Evolutionary conservation across 2,888 invertebrate species (phyloP).

Genomic region (Aporophyla lueneburgensis): DNA sequence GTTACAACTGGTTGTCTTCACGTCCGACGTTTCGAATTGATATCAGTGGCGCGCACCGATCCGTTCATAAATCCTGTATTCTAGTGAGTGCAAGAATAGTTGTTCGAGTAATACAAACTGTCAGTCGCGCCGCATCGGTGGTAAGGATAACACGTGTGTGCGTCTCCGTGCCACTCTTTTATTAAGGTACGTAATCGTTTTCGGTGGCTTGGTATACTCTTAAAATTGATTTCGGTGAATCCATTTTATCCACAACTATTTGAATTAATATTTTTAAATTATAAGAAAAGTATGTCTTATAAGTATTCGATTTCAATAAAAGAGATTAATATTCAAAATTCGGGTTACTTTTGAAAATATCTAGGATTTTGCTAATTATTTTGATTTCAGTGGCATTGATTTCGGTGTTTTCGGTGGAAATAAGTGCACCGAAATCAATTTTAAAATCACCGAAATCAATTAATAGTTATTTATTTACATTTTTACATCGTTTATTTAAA

Average conservation of each 20-base stretch:
- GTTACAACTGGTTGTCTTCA: constrained; percentile 1
- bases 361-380: background rate
- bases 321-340: background rate
- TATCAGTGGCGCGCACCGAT: too few species aligned
- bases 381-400: constrained; percentile 3
- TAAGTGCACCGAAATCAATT: background rate
- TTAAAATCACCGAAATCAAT: constrained; percentile 8
- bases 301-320: constrained; percentile 5
- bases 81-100: too few species aligned
- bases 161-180: too few species aligned
- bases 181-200: too few species aligned
- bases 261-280: constrained; percentile 5
- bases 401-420: constrained; percentile 7
- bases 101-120: too few species aligned
- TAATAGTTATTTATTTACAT: background rate
- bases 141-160: background rate
- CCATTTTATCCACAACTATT: constrained; percentile 1
- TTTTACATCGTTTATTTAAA: background rate
- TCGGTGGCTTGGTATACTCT: background rate
- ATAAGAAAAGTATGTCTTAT: constrained; percentile 6
- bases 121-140: too few species aligned
- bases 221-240: constrained; percentile 1
- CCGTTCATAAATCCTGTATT: too few species aligned
- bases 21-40: background rate
- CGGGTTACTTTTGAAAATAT: background rate